Percentiles rank a stretch among this genome's conserved stretches.
phyloP scores from a whole-genome alignment of 2,113 vertebrate species.

The Semicossyphus pulcher region DNA sequence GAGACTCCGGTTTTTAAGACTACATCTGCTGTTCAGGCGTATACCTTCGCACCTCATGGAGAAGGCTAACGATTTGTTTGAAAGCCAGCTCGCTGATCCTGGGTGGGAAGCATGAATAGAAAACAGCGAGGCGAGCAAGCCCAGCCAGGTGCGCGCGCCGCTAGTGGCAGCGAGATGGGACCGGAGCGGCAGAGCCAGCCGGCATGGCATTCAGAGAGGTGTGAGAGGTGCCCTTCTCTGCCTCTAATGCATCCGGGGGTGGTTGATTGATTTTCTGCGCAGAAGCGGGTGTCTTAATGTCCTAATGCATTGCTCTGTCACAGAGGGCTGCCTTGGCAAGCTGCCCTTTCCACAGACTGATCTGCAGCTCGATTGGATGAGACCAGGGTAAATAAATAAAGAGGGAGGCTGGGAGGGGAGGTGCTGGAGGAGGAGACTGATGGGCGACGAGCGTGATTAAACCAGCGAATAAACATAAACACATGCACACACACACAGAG shows the following conservation, averaged over 20 bases:
- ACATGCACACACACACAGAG: constrained; percentile 1
- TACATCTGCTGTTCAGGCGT: neutral
- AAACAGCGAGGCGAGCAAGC: constrained; percentile 57
- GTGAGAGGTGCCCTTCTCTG: constrained; percentile 75
- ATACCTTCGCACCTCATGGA: constrained; percentile 8
- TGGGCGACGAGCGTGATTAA: constrained; percentile 65
- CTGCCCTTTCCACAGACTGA: constrained; percentile 81
- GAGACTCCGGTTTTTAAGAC: constrained; percentile 22
- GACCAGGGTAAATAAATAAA: constrained; percentile 81
- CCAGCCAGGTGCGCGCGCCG: constrained; percentile 60
- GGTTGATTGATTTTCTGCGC: constrained; percentile 80
- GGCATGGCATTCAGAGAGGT: constrained; percentile 53
- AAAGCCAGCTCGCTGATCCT: constrained; percentile 42
- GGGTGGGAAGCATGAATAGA: constrained; percentile 43
- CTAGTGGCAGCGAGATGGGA: constrained; percentile 21
- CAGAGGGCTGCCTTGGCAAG: constrained; percentile 80
- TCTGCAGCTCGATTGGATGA: constrained; percentile 79
- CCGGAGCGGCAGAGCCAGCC: constrained; percentile 29
- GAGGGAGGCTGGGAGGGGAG: constrained; percentile 50
- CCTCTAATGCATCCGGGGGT: constrained; percentile 73
- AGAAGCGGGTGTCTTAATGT: constrained; percentile 82
- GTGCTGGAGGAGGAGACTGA: constrained; percentile 57
- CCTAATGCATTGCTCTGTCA: constrained; percentile 84
- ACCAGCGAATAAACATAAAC: constrained; percentile 55
- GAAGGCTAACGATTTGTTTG: constrained; percentile 52